Percentiles rank a stretch among this genome's conserved stretches.
Evolutionary conservation across 1,140 invertebrate genomes (phyloP).

Genomic region (Bombyx mori): DNA sequence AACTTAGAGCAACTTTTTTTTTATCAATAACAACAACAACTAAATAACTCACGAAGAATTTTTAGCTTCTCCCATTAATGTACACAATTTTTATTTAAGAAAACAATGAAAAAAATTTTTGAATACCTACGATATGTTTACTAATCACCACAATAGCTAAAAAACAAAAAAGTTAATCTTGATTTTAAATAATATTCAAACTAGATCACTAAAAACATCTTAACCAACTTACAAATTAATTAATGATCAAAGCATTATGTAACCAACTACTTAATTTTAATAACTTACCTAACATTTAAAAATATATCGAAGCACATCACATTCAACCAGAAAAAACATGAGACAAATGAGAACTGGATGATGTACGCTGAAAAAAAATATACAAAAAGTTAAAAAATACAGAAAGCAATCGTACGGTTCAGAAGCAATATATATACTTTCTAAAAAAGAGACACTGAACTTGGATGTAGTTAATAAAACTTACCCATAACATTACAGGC

Average conservation of each 20-base stretch:
- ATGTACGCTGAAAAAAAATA: slow-evolving; percentile 69
- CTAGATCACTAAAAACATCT: background rate
- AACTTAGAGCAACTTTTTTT: no score
- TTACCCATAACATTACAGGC: slow-evolving; percentile 67
- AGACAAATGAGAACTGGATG: slow-evolving; percentile 79
- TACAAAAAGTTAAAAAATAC: no score
- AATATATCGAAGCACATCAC: slow-evolving; percentile 77
- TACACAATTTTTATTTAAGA: no score
- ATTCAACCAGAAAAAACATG: slow-evolving; percentile 81
- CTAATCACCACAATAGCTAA: no score
- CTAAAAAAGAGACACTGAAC: background rate
- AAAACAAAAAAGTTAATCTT: background rate
- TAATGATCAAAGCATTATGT: no score
- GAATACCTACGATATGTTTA: no score
- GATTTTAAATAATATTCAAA: background rate
- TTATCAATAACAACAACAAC: no score
- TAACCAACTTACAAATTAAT: background rate
- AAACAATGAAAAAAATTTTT: no score
- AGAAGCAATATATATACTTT: slow-evolving; percentile 5
- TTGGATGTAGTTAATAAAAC: slow-evolving; percentile 5
- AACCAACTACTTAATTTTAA: no score
- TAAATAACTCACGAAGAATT: no score
- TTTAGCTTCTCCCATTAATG: no score
- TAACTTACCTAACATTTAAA: slow-evolving; percentile 54
- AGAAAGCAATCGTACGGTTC: background rate